Evolutionary conservation across 2,113 vertebrate genomes (phyloP), one percentile per base, ranked within the genome.

Genomic region (Pelusios castaneus): DNA sequence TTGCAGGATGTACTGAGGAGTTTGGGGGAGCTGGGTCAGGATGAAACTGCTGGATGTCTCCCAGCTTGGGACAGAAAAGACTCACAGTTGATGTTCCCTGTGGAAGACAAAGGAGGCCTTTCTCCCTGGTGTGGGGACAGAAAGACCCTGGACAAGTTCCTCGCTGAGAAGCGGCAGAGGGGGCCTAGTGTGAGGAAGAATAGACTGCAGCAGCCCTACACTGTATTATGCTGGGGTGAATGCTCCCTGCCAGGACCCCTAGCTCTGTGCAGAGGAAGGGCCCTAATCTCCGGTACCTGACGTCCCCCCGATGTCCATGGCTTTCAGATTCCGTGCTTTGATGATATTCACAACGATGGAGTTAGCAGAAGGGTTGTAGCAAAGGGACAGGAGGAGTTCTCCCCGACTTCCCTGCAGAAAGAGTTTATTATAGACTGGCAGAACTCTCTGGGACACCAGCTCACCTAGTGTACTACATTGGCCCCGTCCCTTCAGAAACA

Each of bases 231-330:
- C 24, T 45, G 38, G 41, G 25, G 41, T 4, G 4, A 76, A 76
- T 45, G 73, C 24, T 24, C 38, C 38, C 41, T 27, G 24, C 41
- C 38, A 76, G 11, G 24, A 45, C 38, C 41, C 41, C 24, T 45
- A 27, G 24, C 34, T 45, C 17, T 12, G 25, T 77, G 45, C 6
- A 60, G 43, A 89, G 31, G 1, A 24, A 1, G 2, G 43, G 29
- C 25, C 83, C 43, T 0, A 0, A 47, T 22, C 1, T 24, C 52
- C 60, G 10, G 0, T 94, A 99, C 99, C 99, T 98, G 99, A 99
- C 13, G 99, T 99, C 96, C 99, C 99, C 95, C 99, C 99, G 47
- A 99, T 99, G 98, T 99, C 99, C 99, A 99, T 99, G 99, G 99
- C 99, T 99, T 99, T 99, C 97, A 99, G 99, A 97, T 99, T 99